A percentile compares a stretch with the other conserved stretches of the same genome.
phyloP scores from a whole-genome alignment of 2,113 vertebrate genomes.

The Dipodomys spectabilis region DNA sequence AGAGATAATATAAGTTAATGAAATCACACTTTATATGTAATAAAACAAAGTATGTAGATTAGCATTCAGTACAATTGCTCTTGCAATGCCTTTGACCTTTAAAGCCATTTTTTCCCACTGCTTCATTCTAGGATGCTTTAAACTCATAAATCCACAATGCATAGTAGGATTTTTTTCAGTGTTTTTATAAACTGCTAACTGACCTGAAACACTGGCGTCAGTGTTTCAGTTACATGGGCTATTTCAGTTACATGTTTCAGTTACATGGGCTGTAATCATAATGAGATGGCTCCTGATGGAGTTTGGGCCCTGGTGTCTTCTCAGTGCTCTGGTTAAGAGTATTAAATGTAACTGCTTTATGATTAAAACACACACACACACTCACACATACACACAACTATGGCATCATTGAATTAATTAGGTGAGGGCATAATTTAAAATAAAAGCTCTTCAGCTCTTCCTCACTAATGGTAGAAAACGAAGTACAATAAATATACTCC shows the following conservation, averaged over 20 bases:
- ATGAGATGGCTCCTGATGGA: background rate
- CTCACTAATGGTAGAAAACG: constrained; percentile 67
- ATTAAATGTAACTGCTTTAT: background rate
- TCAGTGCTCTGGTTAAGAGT: background rate
- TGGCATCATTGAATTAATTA: constrained; percentile 63
- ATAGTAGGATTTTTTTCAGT: background rate
- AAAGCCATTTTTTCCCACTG: background rate
- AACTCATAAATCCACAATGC: background rate
- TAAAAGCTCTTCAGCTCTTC: constrained; percentile 65
- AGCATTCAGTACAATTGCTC: background rate
- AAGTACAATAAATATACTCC: constrained; percentile 51
- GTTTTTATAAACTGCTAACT: constrained; percentile 36
- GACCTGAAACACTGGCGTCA: background rate
- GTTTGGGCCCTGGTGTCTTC: background rate
- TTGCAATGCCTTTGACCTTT: background rate
- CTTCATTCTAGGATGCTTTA: background rate
- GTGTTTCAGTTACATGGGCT: background rate
- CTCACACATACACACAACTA: too few species aligned
- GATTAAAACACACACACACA: background rate
- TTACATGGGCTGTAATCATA: background rate
- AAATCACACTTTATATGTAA: constrained; percentile 22
- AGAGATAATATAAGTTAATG: constrained; percentile 2
- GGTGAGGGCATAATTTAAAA: constrained; percentile 63
- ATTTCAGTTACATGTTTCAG: too few species aligned
- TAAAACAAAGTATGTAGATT: background rate